phyloP scores from a whole-genome alignment of 2,113 vertebrate species.

The Thinocorus orbignyianus region DNA sequence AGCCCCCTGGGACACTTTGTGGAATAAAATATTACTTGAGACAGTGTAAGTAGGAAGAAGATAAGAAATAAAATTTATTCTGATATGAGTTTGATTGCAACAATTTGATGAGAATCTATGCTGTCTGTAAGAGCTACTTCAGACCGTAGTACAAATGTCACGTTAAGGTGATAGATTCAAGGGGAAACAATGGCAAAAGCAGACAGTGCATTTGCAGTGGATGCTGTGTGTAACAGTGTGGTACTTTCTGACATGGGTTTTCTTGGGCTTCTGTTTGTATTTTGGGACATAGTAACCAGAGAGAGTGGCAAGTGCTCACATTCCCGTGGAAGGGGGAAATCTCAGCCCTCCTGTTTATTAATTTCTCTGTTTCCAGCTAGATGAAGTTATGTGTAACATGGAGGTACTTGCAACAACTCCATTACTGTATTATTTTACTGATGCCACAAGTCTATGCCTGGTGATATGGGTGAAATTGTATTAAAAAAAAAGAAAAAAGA shows the following conservation, averaged over 20 bases:
- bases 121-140: neutral
- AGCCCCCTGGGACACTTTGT: neutral
- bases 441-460: neutral
- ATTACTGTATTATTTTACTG: neutral
- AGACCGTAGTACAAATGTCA: neutral
- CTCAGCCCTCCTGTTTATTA: neutral
- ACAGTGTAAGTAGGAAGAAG: neutral
- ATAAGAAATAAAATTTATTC: neutral
- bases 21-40: neutral
- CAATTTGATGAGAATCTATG: neutral
- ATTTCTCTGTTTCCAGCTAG: constrained; percentile 2
- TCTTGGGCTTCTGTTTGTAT: neutral
- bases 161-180: neutral
- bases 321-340: neutral
- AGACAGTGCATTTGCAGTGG: neutral
- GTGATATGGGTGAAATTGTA: neutral
- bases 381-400: neutral
- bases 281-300: neutral
- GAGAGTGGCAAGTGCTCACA: neutral
- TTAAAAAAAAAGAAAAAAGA: neutral
- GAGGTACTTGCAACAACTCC: neutral
- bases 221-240: neutral
- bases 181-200: neutral
- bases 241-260: neutral
- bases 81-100: neutral